These are phyloP conservation scores for Amblyopsis hoosieri DNA, from an alignment of 2,797 vertebrate genomes.

Conservation along the genomic window DNA sequence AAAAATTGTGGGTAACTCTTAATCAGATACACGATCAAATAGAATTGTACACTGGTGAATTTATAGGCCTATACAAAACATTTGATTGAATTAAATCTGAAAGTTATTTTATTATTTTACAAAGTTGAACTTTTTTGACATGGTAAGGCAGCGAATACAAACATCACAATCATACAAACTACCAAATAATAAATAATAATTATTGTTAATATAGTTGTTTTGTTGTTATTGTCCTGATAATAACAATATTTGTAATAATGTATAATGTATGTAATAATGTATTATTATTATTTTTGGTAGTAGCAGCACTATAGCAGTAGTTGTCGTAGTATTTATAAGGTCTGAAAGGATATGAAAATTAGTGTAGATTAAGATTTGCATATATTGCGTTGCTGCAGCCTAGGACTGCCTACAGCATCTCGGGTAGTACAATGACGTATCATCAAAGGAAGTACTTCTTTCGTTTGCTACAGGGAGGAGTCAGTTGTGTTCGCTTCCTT, in stretches of 20 bases:
- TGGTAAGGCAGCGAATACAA: no score
- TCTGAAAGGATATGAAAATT: neutral
- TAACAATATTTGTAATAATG: neutral
- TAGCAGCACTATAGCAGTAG: neutral
- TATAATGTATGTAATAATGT: neutral
- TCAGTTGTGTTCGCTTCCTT: slow-evolving; percentile 66
- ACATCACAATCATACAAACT: neutral
- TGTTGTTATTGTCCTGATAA: no score
- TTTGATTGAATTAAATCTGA: no score
- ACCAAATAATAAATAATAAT: no score
- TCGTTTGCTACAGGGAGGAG: slow-evolving; percentile 72
- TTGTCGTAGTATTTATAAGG: neutral
- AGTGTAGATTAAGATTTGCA: neutral
- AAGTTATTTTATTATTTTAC: no score
- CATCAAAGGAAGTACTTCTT: slow-evolving; percentile 49
- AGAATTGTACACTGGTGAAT: neutral
- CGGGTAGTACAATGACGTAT: slow-evolving; percentile 33
- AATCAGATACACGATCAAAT: neutral
- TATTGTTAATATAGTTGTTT: no score
- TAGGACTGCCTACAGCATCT: neutral
- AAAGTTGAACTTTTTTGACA: no score
- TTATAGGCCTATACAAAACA: neutral
- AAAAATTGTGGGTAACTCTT: no score
- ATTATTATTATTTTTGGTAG: no score
- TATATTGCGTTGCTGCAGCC: no score